phyloP scores from a whole-genome alignment of 2,113 vertebrate species.

The Zosterops japonicus region DNA sequence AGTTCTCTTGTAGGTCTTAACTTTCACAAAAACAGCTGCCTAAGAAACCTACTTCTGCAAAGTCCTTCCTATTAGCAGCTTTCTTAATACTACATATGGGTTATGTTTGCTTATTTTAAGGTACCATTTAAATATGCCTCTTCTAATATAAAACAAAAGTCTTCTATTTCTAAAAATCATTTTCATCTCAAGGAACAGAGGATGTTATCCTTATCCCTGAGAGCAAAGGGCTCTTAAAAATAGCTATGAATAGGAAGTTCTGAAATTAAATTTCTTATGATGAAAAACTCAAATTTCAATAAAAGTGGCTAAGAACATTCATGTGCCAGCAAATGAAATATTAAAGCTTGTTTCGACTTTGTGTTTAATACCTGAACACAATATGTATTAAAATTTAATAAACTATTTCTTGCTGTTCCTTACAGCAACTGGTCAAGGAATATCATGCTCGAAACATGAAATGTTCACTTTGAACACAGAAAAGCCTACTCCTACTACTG shows the following conservation, averaged over 20 bases:
- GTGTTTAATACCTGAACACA: neutral
- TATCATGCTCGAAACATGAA: neutral
- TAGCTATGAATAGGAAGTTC: neutral
- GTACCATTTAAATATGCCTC: too few species aligned
- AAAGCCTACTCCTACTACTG: neutral
- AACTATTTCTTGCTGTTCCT: neutral
- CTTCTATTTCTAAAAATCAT: too few species aligned
- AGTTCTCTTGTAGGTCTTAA: too few species aligned
- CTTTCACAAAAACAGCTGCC: too few species aligned
- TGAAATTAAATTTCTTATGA: neutral
- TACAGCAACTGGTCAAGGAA: neutral
- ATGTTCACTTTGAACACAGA: neutral
- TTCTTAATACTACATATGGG: too few species aligned
- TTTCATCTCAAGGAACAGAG: too few species aligned
- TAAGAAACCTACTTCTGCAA: too few species aligned
- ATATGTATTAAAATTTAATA: neutral
- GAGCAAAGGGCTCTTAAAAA: neutral
- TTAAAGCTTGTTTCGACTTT: neutral
- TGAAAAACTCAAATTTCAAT: neutral
- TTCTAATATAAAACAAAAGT: too few species aligned
- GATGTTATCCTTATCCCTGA: too few species aligned
- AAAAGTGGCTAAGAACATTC: neutral
- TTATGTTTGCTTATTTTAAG: too few species aligned
- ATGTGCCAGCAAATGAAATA: neutral
- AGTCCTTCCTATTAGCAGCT: too few species aligned